Conservation (phyloP, 2,888 invertebrate genomes). For the Spilarctia lutea region DNA sequence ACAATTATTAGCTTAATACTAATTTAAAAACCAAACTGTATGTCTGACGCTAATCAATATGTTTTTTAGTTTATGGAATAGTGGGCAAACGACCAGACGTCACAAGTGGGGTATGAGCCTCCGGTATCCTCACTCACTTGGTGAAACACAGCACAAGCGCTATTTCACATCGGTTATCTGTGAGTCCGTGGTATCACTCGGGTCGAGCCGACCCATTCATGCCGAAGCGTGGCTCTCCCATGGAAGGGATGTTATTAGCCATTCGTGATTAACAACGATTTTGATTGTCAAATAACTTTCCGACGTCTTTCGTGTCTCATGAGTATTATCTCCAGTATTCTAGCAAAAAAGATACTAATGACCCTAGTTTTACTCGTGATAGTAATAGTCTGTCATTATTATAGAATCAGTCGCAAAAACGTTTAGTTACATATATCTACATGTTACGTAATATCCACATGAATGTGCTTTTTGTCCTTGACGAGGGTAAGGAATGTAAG, state of each 20-base stretch:
- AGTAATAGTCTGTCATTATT: slow-evolving; percentile 9
- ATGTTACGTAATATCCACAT: slow-evolving; percentile 5
- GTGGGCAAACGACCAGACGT: no score
- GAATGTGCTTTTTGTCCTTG: slow-evolving; percentile 17
- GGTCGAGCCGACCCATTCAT: no score
- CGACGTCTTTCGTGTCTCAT: neutral
- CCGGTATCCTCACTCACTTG: no score
- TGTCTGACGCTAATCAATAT: neutral
- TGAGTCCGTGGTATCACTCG: no score
- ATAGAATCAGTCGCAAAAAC: slow-evolving; percentile 16
- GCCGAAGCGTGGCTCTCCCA: no score
- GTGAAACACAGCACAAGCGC: no score
- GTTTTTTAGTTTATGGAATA: no score
- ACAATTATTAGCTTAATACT: neutral
- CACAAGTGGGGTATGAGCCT: no score
- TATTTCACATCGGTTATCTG: no score
- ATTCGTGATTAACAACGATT: neutral
- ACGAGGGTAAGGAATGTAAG: slow-evolving; percentile 16
- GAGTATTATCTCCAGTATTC: neutral
- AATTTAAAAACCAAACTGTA: neutral
- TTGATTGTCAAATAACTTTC: neutral
- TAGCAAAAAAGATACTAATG: slow-evolving; percentile 13
- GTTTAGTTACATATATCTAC: slow-evolving; percentile 13
- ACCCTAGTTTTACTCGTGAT: slow-evolving; percentile 11
- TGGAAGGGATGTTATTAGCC: no score